Evolutionary conservation across 1,140 invertebrate species (phyloP).

Genomic region (Acromyrmex charruanus): DNA sequence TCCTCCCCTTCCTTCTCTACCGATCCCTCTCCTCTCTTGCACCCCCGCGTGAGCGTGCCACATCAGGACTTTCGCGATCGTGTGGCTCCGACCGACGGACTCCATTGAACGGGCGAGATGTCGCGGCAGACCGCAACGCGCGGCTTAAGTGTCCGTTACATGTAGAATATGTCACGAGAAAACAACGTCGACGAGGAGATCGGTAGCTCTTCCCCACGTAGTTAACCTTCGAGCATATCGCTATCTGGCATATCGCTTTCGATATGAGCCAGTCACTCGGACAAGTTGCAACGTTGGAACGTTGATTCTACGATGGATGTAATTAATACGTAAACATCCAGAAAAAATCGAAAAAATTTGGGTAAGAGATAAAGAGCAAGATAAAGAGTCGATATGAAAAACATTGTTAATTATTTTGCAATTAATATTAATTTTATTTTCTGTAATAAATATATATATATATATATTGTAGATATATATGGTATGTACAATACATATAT

Average conservation of each 20-base stretch:
- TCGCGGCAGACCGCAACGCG: slow-evolving; percentile 75
- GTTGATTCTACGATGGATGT: not conserved
- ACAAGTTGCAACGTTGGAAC: not conserved
- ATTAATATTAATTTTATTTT: not conserved
- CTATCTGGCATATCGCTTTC: slow-evolving; percentile 22
- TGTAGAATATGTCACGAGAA: slow-evolving; percentile 72
- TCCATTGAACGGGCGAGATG: slow-evolving; percentile 32
- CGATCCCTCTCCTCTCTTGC: not conserved
- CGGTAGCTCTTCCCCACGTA: slow-evolving; percentile 39
- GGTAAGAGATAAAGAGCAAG: not conserved
- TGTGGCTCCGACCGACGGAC: slow-evolving; percentile 17
- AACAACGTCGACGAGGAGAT: slow-evolving; percentile 47
- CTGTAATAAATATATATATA: not conserved
- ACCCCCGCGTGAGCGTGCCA: slow-evolving; percentile 11
- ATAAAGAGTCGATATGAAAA: not conserved
- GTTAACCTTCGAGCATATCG: slow-evolving; percentile 24
- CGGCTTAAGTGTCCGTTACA: slow-evolving; percentile 80
- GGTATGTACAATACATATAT: too few relatives aligned
- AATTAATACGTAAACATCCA: not conserved
- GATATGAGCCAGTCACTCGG: not conserved
- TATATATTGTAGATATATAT: too few relatives aligned
- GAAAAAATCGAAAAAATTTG: not conserved
- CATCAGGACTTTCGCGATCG: slow-evolving; percentile 59
- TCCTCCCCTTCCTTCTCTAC: not conserved
- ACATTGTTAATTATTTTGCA: not conserved